Evolutionary conservation across 1,140 invertebrate species (phyloP).

Genomic region (Brachionus asplanchnoidis): DNA sequence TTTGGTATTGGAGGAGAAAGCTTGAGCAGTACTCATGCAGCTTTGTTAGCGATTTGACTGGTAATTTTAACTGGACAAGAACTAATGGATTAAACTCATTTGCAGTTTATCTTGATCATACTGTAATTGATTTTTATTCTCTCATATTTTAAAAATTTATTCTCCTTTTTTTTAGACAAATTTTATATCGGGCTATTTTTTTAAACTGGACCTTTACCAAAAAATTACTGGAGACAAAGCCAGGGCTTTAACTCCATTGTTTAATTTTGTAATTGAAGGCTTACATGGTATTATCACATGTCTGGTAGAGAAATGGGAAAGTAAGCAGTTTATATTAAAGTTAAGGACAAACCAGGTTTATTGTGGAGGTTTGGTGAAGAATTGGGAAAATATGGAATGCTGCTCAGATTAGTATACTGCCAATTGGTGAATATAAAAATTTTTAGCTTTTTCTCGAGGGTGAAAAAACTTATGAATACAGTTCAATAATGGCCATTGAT

Average conservation of each 20-base stretch:
- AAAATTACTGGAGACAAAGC: background rate
- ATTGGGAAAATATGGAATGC: constrained; percentile 39
- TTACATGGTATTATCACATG: constrained; percentile 44
- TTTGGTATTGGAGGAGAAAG: constrained; percentile 96
- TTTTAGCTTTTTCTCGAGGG: constrained; percentile 47
- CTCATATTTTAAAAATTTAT: too few relatives aligned
- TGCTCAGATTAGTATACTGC: background rate
- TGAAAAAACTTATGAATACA: constrained; percentile 46
- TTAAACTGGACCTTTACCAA: background rate
- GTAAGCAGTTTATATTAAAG: constrained; percentile 34
- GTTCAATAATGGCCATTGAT: constrained; percentile 43
- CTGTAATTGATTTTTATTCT: constrained; percentile 38
- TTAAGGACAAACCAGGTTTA: background rate
- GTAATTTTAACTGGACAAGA: constrained; percentile 71
- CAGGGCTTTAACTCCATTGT: background rate
- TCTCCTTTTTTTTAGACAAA: background rate
- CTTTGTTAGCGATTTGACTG: constrained; percentile 67
- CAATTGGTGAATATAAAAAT: background rate
- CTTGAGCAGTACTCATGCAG: constrained; percentile 68
- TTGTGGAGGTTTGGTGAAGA: constrained; percentile 37
- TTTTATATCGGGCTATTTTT: background rate
- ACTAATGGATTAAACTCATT: constrained; percentile 61
- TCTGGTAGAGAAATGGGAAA: constrained; percentile 39
- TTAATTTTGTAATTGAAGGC: background rate
- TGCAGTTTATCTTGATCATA: constrained; percentile 51